A percentile compares a stretch with the other conserved stretches of the same genome.
These are phyloP conservation scores for Lycia hirtaria DNA, from an alignment of 2,888 invertebrate species.

Conservation along the genomic window DNA sequence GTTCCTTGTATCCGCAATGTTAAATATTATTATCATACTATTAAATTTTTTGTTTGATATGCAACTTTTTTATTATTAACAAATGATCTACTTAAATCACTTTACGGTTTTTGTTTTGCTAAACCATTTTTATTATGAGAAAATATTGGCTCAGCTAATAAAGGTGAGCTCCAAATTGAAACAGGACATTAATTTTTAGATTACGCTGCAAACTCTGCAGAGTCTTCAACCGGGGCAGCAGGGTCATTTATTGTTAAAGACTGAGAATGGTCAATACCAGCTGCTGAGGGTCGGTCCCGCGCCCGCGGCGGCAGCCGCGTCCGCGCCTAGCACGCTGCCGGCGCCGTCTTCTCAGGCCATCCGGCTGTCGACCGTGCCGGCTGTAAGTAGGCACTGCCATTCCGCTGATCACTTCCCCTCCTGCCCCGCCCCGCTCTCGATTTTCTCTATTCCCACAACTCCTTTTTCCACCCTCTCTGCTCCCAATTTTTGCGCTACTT, in stretches of 20 bases:
- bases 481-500: constrained; percentile 4
- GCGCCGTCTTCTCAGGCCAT: constrained; percentile 89
- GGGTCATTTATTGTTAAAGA: constrained; percentile 96
- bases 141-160: constrained; percentile 22
- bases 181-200: constrained; percentile 86
- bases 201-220: constrained; percentile 95
- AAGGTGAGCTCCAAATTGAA: constrained; percentile 63
- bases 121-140: constrained; percentile 17
- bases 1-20: constrained; percentile 15
- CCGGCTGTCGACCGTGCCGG: constrained; percentile 94
- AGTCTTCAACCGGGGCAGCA: constrained; percentile 95
- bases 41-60: constrained; percentile 8
- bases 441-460: background rate
- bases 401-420: constrained; percentile 39
- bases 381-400: constrained; percentile 87
- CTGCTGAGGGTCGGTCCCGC: constrained; percentile 93
- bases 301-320: constrained; percentile 87
- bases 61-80: constrained; percentile 27
- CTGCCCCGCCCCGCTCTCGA: constrained; percentile 18
- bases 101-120: constrained; percentile 13
- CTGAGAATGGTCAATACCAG: constrained; percentile 98
- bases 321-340: constrained; percentile 85
- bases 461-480: constrained; percentile 26
- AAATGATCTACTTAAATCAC: constrained; percentile 31
- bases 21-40: constrained; percentile 14